Percentiles rank a stretch among this genome's conserved stretches.
phyloP scores from a whole-genome alignment of 2,113 vertebrate species.

The Martes martes region DNA sequence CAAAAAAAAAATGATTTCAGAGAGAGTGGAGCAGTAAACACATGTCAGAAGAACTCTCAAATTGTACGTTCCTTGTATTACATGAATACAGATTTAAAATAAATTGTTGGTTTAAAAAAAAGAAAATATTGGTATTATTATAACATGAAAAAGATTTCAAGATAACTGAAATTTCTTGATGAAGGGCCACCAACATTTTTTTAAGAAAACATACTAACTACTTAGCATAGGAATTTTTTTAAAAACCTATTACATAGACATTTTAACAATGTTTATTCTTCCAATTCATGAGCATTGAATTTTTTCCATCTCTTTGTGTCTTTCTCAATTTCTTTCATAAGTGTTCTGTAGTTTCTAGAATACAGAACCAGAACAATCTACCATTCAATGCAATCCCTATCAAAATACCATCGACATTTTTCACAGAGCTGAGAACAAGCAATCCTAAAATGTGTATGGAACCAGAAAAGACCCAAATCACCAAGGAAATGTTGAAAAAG shows the following conservation, averaged over 20 bases:
- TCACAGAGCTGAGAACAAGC: too few relatives aligned
- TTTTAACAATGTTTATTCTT: too few relatives aligned
- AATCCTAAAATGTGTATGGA: too few relatives aligned
- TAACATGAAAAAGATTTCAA: not conserved
- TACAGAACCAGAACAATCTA: too few relatives aligned
- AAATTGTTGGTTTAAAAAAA: slow-evolving; percentile 10
- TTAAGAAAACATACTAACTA: not conserved
- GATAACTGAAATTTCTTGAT: not conserved
- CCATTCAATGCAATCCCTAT: too few relatives aligned
- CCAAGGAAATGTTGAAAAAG: too few relatives aligned
- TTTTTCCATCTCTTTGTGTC: too few relatives aligned
- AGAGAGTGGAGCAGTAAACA: not conserved
- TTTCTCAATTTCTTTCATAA: too few relatives aligned
- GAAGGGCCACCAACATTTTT: not conserved
- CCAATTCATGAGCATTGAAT: too few relatives aligned
- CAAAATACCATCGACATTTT: too few relatives aligned
- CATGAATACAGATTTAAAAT: not conserved
- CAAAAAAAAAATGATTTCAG: not conserved
- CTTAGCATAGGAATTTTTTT: not conserved
- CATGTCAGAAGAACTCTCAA: not conserved
- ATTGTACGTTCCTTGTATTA: not conserved
- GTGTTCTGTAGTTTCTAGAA: too few relatives aligned
- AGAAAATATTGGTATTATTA: not conserved
- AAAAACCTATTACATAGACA: not conserved
- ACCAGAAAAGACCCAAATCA: too few relatives aligned